Base-by-base conservation (phyloP, 2,113 vertebrate species). In the Lates calcarifer region DNA sequence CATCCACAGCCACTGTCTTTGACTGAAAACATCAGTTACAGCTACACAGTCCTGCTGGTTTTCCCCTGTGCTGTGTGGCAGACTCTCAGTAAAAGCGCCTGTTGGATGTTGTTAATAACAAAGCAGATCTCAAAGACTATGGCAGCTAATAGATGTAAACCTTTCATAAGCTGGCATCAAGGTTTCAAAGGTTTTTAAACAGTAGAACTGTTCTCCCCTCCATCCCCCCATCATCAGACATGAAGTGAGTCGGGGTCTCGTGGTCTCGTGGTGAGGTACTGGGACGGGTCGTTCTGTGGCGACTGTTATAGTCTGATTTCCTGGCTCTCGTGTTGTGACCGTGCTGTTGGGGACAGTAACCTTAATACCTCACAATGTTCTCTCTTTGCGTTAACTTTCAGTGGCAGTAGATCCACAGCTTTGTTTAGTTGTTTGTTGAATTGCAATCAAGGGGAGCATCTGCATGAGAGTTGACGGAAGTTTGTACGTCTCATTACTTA, bases 331-430 rank as follows among this genome's bases (percentile, higher is more conserved):
- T 80, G 77, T 83, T 87, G 77, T 76, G 79, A 86, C 71, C 73
- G 66, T 45, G 81, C 82, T 79, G 80, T 87, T 74, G 57, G 80
- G 85, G 84, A 88, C 85, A 81, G 85, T 85, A 90, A 93, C 87
- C 88, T 85, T 91, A 89, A 91, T 95, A 95, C 93, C 94, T 95
- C 94, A 91, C 86, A 29, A 78, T 85, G 77, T 84, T 87, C 64
- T 90, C 41, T 87, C 33, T 84, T 84, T 87, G 81, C 90, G 79
- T 85, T 86, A 53, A 79, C 70, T 73, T 69, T 77, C 53, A 87
- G 82, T 79, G 79, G 85, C 74, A 70, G 73, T 81, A 76, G 63
- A 80, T 72, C 71, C 61, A 86, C 73, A 22, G 74, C 81, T 87
- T 86, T 82, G 74, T 88, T 85, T 41, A 72, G 79, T 84, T 68